These are phyloP conservation scores for Albula glossodonta DNA, from an alignment of 2,113 vertebrate genomes.

Conservation along the genomic window DNA sequence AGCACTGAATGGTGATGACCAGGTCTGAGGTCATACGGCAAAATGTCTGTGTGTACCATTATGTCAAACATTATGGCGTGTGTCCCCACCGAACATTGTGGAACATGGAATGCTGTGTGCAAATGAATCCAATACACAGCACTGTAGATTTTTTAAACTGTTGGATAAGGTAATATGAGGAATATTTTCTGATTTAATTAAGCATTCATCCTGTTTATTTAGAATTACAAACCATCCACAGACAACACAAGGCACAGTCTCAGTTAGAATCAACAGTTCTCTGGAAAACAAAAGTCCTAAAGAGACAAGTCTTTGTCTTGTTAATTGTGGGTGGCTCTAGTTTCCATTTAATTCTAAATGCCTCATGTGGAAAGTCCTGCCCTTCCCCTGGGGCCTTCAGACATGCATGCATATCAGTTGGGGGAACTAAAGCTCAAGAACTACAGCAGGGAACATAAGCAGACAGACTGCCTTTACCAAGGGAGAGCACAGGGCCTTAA, in stretches of 20 bases:
- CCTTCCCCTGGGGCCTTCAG: background rate
- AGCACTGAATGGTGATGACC: background rate
- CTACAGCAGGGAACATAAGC: background rate
- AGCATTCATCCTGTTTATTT: background rate
- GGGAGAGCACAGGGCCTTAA: background rate
- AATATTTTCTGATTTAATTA: background rate
- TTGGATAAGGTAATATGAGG: background rate
- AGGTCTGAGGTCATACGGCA: background rate
- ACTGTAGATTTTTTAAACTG: background rate
- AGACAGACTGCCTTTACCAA: background rate
- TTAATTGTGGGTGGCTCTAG: background rate
- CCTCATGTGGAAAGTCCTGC: background rate
- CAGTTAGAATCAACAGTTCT: background rate
- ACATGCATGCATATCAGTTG: background rate
- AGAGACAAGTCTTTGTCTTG: background rate
- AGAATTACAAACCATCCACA: background rate
- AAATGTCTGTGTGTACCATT: no score
- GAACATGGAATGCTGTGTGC: conserved; percentile 1
- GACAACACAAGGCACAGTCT: background rate
- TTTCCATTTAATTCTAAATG: background rate
- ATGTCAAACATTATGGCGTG: no score
- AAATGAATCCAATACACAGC: background rate
- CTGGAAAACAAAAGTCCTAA: background rate
- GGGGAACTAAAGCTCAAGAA: background rate
- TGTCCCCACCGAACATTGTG: background rate